These are phyloP conservation scores for Steinernema carpocapsae DNA, from an alignment of 2,888 invertebrate genomes.

Conservation along the genomic window DNA sequence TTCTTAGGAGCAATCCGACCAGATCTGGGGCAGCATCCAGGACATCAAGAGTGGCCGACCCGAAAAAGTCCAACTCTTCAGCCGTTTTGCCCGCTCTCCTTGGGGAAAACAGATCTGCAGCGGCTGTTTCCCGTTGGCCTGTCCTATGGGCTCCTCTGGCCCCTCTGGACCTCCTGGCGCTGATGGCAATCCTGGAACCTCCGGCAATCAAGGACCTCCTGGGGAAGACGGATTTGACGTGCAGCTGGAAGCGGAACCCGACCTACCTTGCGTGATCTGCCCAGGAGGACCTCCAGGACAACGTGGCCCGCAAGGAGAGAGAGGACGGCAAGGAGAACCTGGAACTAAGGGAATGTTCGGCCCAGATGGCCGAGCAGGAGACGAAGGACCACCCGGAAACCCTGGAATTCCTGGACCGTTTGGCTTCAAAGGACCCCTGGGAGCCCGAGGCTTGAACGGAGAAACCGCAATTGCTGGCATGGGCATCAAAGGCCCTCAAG, in stretches of 20 bases:
- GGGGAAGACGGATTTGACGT: constrained; percentile 68
- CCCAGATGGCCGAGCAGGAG: constrained; percentile 52
- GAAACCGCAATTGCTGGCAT: constrained; percentile 62
- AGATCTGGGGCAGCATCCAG: constrained; percentile 42
- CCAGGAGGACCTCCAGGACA: constrained; percentile 69
- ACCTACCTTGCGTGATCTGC: constrained; percentile 67
- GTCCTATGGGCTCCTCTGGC: constrained; percentile 58
- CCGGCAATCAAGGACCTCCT: constrained; percentile 45
- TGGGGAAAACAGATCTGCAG: constrained; percentile 47
- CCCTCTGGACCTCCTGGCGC: constrained; percentile 41
- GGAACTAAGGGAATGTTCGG: constrained; percentile 66
- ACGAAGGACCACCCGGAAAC: constrained; percentile 59
- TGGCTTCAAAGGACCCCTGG: constrained; percentile 50
- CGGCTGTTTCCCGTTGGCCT: constrained; percentile 62
- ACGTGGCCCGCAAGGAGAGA: constrained; percentile 40
- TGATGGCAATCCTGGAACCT: constrained; percentile 44
- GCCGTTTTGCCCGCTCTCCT: constrained; percentile 49
- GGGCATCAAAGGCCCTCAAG: constrained; percentile 64
- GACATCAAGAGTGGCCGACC: neutral
- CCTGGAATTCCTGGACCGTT: constrained; percentile 56
- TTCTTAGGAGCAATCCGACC: constrained; percentile 39
- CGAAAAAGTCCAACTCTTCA: constrained; percentile 24
- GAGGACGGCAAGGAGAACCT: constrained; percentile 54
- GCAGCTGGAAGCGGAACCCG: constrained; percentile 65
- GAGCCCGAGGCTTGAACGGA: constrained; percentile 57